Base-by-base conservation (phyloP, 2,888 invertebrate genomes). In the Sturmia bella region DNA sequence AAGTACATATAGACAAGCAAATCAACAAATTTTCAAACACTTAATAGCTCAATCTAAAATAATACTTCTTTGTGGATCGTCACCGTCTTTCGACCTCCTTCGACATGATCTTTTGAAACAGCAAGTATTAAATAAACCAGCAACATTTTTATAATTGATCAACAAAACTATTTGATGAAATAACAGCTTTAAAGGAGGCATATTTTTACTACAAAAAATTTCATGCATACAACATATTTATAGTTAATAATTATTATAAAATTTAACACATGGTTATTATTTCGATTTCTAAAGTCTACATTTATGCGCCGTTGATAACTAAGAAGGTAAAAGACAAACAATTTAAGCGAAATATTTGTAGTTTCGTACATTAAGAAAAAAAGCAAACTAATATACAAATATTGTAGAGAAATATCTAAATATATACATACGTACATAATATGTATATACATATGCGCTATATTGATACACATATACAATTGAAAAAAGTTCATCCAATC, bases 131-230 rank as follows among this genome's bases (percentile, higher is more conserved):
- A 63, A 43, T 4, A 59, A 61, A 64, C 59, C 64, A 61, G 24
- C n/a, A 61, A 79, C 57, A 52, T 68, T 73, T 68, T 68, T 68
- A 41, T 63, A 39, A 63, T 54, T 68, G 32, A 57, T 9, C 57
- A 13, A 64, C 21, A 80, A 69, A 72, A 76, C 76, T 77, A 77
- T 54, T 54, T 70, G 32, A 59, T 64, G 41, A 72, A 76, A 76
- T 77, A 69, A 77, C 69, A 81, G 81, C 81, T 81, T 81, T 81
- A 81, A 80, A 32, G 32, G 64, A 69, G 57, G 78, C 82, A 78
- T 70, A 56, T 69, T 69, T 76, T 74, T 78, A 82, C 74, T 74
- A 74, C 64, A 81, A 73, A 56, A 12, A 45, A 61, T 21, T 54
- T 61, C 54, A 54, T 73, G 24, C 43, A 61, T 27, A 63, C 6